Conservation (phyloP, 2,797 vertebrate species). For the Lepus oiostolus region DNA sequence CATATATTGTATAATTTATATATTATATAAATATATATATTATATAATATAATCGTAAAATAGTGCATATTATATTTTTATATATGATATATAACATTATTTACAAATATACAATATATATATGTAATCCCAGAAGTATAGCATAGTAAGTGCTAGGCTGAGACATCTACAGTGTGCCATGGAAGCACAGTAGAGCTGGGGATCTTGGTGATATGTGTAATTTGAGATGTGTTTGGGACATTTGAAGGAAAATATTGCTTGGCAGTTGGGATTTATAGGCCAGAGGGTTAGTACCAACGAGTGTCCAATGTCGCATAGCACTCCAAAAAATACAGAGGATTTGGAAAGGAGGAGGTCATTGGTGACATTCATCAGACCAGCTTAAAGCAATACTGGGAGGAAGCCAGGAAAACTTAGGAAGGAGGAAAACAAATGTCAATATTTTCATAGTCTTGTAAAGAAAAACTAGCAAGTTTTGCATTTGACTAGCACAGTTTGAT, state of each 20-base stretch:
- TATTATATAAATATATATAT: too few species aligned
- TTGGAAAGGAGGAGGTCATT: background rate
- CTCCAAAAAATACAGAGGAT: background rate
- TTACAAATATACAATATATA: background rate
- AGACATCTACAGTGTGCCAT: background rate
- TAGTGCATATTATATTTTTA: too few species aligned
- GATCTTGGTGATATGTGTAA: background rate
- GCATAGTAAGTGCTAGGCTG: background rate
- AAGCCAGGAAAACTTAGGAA: background rate
- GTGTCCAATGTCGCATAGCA: accelerated
- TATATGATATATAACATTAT: too few species aligned
- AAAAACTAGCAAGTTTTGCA: background rate
- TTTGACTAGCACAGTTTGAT: background rate
- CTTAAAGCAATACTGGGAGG: background rate
- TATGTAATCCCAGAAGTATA: background rate
- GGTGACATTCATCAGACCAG: background rate
- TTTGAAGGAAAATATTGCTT: background rate
- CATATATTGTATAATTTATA: too few species aligned
- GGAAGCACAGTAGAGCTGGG: background rate
- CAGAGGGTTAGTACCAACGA: background rate
- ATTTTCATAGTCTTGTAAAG: background rate
- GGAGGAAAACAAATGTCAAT: background rate
- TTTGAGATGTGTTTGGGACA: background rate
- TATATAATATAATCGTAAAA: too few species aligned
- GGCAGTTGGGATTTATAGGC: background rate